phyloP scores from a whole-genome alignment of 2,888 invertebrate species.

The Calameuta idolon region DNA sequence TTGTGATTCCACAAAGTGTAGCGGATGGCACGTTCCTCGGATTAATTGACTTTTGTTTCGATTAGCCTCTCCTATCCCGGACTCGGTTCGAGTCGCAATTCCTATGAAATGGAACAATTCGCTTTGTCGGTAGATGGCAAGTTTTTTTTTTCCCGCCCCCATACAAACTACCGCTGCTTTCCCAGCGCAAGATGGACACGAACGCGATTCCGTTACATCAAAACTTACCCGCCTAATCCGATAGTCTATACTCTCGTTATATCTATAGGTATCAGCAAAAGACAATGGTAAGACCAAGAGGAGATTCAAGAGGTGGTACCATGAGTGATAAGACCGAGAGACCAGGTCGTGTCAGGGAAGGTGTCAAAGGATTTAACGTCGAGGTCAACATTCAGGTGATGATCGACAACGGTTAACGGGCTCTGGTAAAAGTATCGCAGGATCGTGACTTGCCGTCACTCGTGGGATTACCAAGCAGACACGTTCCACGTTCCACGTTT shows the following conservation, averaged over 20 bases:
- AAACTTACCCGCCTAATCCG: neutral
- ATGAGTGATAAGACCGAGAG: neutral
- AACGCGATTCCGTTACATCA: neutral
- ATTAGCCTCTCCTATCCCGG: slow-evolving; percentile 17
- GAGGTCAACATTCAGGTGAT: slow-evolving; percentile 51
- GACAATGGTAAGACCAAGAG: neutral
- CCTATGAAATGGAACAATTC: neutral
- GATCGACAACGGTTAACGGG: slow-evolving; percentile 36
- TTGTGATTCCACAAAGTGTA: slow-evolving; percentile 23
- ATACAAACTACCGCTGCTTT: neutral
- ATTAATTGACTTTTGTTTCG: slow-evolving; percentile 35
- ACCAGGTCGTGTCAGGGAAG: neutral
- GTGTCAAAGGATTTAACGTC: slow-evolving; percentile 7
- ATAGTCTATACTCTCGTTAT: neutral
- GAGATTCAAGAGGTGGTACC: neutral
- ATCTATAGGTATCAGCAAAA: neutral
- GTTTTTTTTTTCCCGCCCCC: neutral
- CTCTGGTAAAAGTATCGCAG: slow-evolving; percentile 42
- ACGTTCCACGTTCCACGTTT: neutral
- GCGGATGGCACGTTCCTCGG: slow-evolving; percentile 34
- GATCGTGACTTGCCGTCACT: slow-evolving; percentile 50
- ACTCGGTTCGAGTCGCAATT: neutral
- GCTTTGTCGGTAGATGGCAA: neutral
- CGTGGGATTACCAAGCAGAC: slow-evolving; percentile 15
- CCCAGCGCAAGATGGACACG: neutral